Evolutionary conservation across 2,113 vertebrate species (phyloP).

Genomic region (Theristicus caerulescens): DNA sequence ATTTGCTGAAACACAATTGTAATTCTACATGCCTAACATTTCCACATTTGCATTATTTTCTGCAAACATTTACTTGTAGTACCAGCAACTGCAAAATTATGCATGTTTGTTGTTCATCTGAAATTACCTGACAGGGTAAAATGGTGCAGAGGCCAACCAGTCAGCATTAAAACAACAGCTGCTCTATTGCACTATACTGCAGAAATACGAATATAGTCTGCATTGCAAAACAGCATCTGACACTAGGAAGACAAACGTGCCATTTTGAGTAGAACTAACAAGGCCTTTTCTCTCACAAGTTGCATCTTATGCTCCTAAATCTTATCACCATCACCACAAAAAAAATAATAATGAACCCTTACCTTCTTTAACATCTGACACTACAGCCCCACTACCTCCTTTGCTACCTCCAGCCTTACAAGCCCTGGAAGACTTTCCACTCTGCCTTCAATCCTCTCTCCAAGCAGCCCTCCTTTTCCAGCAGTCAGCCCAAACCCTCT

Average conservation of each 20-base stretch:
- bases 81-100: not conserved
- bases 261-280: not conserved
- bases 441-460: rapidly evolving
- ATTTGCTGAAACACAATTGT: not conserved
- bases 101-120: not conserved
- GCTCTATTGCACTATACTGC: not conserved
- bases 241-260: not conserved
- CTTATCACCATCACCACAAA: not conserved
- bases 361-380: not conserved
- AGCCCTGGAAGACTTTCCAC: rapidly evolving
- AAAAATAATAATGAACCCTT: not conserved
- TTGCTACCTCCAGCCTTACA: not conserved
- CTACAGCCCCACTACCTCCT: not conserved
- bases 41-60: not conserved
- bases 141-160: not conserved
- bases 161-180: not conserved
- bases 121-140: not conserved
- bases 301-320: not conserved
- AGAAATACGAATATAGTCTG: not conserved
- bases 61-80: not conserved
- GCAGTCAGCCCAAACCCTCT: not conserved
- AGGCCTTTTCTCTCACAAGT: not conserved
- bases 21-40: not conserved
- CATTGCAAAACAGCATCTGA: not conserved
- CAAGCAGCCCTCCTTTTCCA: not conserved